Evolutionary conservation across 2,797 vertebrate genomes (phyloP).

Genomic region (Choloepus didactylus): DNA sequence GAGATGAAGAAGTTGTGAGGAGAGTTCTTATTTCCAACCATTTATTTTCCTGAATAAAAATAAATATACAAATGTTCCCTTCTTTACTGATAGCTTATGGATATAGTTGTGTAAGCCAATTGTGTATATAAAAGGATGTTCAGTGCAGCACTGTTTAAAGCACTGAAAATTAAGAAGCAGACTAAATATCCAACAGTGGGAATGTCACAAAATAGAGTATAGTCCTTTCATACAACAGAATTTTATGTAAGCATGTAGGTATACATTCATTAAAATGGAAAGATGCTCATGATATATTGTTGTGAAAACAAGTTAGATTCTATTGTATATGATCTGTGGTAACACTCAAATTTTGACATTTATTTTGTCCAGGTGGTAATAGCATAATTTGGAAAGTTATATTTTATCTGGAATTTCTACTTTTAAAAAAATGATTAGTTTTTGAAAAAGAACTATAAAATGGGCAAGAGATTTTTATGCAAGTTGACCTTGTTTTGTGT

Average conservation of each 20-base stretch:
- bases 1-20: background rate
- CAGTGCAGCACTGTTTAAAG: background rate
- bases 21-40: background rate
- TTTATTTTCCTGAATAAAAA: constrained; percentile 35
- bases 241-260: background rate
- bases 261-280: background rate
- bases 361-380: background rate
- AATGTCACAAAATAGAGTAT: background rate
- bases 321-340: background rate
- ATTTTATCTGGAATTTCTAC: background rate
- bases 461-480: background rate
- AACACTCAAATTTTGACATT: background rate
- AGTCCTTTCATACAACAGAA: background rate
- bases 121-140: background rate
- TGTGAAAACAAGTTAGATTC: background rate
- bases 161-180: background rate
- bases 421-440: background rate
- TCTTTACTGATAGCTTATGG: background rate
- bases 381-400: constrained; percentile 15
- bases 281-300: background rate
- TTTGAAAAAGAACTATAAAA: constrained; percentile 26
- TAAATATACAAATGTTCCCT: background rate
- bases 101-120: background rate
- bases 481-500: background rate
- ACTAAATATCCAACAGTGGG: background rate